phyloP scores from a whole-genome alignment of 2,113 vertebrate species.

The Strigops habroptila region DNA sequence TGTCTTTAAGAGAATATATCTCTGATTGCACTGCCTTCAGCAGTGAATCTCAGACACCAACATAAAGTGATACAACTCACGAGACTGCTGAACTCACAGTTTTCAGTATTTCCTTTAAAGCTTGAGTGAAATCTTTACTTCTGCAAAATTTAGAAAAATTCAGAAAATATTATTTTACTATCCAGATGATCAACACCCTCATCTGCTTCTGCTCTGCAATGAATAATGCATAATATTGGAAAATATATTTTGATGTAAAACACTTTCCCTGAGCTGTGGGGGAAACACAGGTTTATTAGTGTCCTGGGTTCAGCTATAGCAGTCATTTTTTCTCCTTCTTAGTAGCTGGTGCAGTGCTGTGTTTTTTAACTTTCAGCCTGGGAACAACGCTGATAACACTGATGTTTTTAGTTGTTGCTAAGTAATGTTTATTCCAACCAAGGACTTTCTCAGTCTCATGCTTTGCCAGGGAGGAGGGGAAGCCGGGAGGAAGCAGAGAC shows the following conservation, averaged over 20 bases:
- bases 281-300: background rate
- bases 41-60: background rate
- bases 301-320: too few species aligned
- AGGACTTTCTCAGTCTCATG: too few species aligned
- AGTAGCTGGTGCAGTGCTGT: too few species aligned
- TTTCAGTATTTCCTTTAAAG: background rate
- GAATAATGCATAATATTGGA: background rate
- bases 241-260: background rate
- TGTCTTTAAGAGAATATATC: background rate
- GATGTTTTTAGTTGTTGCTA: too few species aligned
- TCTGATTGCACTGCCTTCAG: background rate
- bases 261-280: background rate
- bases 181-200: background rate
- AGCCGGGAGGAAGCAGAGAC: too few species aligned
- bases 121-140: background rate
- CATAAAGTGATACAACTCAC: background rate
- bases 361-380: too few species aligned
- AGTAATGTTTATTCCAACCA: too few species aligned
- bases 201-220: background rate
- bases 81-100: background rate
- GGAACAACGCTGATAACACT: too few species aligned
- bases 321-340: too few species aligned
- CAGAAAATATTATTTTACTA: background rate
- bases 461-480: too few species aligned
- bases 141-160: background rate